These are phyloP conservation scores for Lophura nycthemera DNA, from an alignment of 2,113 vertebrate species.

Conservation along the genomic window DNA sequence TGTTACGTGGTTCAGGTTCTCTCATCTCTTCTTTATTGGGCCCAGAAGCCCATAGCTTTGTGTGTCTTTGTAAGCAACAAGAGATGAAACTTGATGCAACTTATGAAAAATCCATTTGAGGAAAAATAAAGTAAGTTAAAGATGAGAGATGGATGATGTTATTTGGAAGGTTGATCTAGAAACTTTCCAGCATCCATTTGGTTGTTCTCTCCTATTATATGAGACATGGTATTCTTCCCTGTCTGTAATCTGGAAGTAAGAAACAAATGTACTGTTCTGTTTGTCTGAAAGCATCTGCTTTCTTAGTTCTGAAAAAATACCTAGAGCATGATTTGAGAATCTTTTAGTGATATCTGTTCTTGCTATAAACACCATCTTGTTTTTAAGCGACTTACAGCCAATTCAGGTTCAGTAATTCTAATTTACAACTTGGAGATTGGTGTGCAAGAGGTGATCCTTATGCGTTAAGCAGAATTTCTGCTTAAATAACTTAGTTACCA, in stretches of 20 bases:
- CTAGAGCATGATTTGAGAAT: not conserved
- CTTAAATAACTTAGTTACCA: not conserved
- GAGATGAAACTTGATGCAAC: not conserved
- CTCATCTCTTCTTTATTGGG: not conserved
- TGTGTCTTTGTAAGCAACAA: not conserved
- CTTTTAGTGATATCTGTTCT: not conserved
- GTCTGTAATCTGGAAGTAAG: not conserved
- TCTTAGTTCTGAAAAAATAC: not conserved
- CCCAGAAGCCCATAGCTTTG: not conserved
- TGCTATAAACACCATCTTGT: not conserved
- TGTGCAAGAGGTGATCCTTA: not conserved
- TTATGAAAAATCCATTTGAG: not conserved
- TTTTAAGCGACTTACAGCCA: not conserved
- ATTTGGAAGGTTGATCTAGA: not conserved
- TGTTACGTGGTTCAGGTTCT: not conserved
- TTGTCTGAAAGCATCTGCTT: not conserved
- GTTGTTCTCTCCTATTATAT: not conserved
- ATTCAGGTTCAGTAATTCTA: not conserved
- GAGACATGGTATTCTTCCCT: not conserved
- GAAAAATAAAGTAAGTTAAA: not conserved
- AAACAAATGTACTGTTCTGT: not conserved
- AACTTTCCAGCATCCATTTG: not conserved
- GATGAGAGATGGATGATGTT: not conserved
- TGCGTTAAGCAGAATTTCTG: not conserved
- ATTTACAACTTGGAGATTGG: not conserved